phyloP scores from a whole-genome alignment of 2,113 vertebrate genomes.

The Odobenus rosmarus region DNA sequence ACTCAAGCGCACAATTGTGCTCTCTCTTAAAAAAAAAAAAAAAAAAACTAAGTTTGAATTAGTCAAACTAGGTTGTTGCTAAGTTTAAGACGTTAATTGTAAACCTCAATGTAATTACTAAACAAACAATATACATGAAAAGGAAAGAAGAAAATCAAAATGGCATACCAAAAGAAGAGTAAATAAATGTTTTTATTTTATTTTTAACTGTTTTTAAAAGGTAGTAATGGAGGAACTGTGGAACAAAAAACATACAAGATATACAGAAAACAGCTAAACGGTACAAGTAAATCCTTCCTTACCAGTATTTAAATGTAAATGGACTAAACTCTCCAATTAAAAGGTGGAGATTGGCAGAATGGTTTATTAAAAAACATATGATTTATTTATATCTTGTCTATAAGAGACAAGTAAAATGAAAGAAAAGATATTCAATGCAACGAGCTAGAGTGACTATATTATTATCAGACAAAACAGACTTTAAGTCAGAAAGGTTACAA shows the following conservation, averaged over 20 bases:
- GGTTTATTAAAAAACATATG: neutral
- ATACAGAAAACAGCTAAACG: neutral
- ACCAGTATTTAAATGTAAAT: neutral
- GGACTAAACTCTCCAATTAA: neutral
- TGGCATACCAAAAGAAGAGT: neutral
- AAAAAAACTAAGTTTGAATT: neutral
- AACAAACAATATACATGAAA: neutral
- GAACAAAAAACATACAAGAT: neutral
- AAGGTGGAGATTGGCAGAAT: neutral
- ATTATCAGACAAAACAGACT: neutral
- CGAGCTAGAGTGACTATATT: neutral
- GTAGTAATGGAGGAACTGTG: neutral
- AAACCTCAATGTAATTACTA: constrained; percentile 4
- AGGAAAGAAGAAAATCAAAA: constrained; percentile 41
- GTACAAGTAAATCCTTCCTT: neutral
- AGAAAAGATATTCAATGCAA: neutral
- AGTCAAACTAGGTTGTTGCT: neutral
- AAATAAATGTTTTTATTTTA: neutral
- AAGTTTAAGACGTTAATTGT: constrained; percentile 8
- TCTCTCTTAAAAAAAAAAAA: neutral
- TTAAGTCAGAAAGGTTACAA: constrained; percentile 17
- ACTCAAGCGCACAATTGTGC: neutral
- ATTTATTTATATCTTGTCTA: neutral
- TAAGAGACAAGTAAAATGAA: constrained; percentile 11
- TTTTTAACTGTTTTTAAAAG: neutral